Evolutionary conservation across 2,797 vertebrate genomes (phyloP).

Genomic region (Ciconia nigra): DNA sequence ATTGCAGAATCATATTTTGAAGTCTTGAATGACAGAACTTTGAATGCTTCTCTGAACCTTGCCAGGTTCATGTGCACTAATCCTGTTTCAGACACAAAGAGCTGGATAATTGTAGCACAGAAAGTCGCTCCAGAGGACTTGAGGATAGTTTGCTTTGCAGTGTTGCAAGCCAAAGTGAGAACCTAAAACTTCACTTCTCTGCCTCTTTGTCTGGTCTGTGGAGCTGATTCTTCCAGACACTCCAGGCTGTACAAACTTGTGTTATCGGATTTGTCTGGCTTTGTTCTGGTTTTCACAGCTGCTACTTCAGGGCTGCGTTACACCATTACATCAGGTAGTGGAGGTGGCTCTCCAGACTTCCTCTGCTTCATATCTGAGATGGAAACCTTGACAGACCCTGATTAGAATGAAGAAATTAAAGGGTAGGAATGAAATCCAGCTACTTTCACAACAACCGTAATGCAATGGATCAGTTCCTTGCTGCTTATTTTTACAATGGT

Average conservation of each 20-base stretch:
- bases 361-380: neutral
- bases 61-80: neutral
- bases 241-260: neutral
- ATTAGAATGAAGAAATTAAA: constrained; percentile 58
- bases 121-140: neutral
- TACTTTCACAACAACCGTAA: constrained; percentile 33
- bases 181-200: neutral
- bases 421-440: constrained; percentile 4
- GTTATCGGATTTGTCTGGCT: neutral
- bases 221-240: neutral
- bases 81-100: neutral
- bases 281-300: neutral
- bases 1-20: neutral
- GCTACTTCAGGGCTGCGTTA: neutral
- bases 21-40: neutral
- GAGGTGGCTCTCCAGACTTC: neutral
- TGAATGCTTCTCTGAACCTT: neutral
- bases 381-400: neutral
- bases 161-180: neutral
- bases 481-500: constrained; percentile 11
- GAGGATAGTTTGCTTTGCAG: neutral
- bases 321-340: neutral
- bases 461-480: neutral
- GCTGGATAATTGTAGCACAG: neutral
- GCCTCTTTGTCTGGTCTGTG: neutral